Evolutionary conservation across 2,797 vertebrate species (phyloP), one percentile per base, ranked within the genome.

Genomic region (Tamandua tetradactyla): DNA sequence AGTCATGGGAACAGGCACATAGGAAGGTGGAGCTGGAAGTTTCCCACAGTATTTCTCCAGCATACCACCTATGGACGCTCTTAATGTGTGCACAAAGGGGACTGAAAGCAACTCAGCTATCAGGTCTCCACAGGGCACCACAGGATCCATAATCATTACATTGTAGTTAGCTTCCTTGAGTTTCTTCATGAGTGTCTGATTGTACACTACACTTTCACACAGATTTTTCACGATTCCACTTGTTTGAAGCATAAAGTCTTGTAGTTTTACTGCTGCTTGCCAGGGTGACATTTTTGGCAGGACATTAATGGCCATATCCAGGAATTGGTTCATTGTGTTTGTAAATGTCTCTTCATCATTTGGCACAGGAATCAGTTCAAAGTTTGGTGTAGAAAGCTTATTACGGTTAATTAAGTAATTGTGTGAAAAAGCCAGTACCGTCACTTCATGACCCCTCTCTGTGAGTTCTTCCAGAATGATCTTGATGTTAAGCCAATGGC

Each of bases 401-500:
- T 5, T 87, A 20, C 93, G 32, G 11, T 98, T 64, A 12, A 98
- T 1, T 6, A 97, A 72, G 10, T 97, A 47, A 52, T 92, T 98
- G 30, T 95, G 98, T 0, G 97, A 97, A 94, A 72, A 96, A 69
- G 97, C 57, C 52, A 98, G 72, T 49, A 98, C 96, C 0, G 98
- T 98, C 68, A 98, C 97, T 4, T 96, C 94, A 0, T 98, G 98
- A 59, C 97, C 97, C 97, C 71, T 97, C 92, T 95, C n/a, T 49
- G 96, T 44, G 3, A 98, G 97, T 42, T 98, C 96, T 2, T 97
- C 95, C 23, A 98, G 61, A 44, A 98, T 96, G 25, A 9, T 88
- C 7, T 97, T 97, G 97, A 98, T 96, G 91, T 98, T 99, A 90
- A 98, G 68, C 98, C 98, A 99, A 74, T 98, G 98, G 93, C 98